Percentiles rank a stretch among this genome's conserved stretches.
Conservation (phyloP, 2,888 invertebrate species). For the Leptinotarsa juncta region DNA sequence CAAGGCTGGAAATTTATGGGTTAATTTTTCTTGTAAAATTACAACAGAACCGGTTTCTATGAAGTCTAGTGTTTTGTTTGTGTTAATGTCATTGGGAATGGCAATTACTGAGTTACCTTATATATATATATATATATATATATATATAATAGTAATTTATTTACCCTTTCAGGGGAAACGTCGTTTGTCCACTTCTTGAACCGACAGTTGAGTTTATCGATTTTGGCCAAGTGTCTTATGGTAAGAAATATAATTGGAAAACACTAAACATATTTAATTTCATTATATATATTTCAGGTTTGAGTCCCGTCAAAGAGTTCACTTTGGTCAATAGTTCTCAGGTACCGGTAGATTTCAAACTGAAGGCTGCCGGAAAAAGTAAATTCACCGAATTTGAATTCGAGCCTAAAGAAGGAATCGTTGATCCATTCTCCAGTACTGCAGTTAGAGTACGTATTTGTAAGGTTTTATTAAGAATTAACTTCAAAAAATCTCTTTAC, state of each 20-base stretch:
- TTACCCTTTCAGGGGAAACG: slow-evolving; percentile 69
- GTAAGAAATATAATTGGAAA: slow-evolving; percentile 59
- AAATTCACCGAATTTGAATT: slow-evolving; percentile 65
- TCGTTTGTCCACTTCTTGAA: slow-evolving; percentile 71
- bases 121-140: too few relatives aligned
- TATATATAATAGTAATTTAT: not conserved
- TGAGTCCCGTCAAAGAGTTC: slow-evolving; percentile 56
- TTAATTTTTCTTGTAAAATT: too few relatives aligned
- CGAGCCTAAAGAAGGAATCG: slow-evolving; percentile 66
- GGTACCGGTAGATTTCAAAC: slow-evolving; percentile 68
- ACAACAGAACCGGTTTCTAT: too few relatives aligned
- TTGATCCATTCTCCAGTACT: slow-evolving; percentile 62
- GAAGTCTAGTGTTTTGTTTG: too few relatives aligned
- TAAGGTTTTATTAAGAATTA: not conserved
- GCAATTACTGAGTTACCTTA: too few relatives aligned
- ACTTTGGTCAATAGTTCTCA: slow-evolving; percentile 70
- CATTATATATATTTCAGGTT: slow-evolving; percentile 24
- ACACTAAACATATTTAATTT: not conserved
- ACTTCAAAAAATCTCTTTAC: not conserved
- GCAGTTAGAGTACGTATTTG: not conserved
- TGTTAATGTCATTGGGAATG: too few relatives aligned
- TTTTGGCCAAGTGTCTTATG: slow-evolving; percentile 71
- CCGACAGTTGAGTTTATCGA: slow-evolving; percentile 69
- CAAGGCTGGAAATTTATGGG: too few relatives aligned
- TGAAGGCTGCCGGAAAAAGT: slow-evolving; percentile 63